Conservation (phyloP, 1,140 invertebrate genomes). For the Samia ricini region DNA sequence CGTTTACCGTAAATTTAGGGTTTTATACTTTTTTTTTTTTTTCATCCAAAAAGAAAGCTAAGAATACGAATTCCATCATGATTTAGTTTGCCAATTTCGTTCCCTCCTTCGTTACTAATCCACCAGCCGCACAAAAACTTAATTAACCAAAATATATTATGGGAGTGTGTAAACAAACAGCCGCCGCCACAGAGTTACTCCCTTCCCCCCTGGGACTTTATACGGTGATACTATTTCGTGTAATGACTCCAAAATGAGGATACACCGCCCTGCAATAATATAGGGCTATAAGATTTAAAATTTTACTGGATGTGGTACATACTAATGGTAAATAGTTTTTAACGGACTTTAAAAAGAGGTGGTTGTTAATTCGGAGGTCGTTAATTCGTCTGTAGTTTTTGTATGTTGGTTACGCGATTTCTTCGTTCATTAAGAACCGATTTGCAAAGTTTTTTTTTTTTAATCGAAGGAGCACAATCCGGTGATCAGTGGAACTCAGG, state of each 20-base stretch:
- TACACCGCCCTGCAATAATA: slow-evolving; percentile 59
- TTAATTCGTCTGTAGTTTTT: too few relatives aligned
- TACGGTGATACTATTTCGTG: slow-evolving; percentile 73
- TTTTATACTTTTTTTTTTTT: too few relatives aligned
- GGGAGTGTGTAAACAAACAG: slow-evolving; percentile 62
- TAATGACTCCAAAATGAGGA: slow-evolving; percentile 76
- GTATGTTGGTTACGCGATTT: too few relatives aligned
- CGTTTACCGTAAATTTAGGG: too few relatives aligned
- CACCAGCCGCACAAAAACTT: slow-evolving; percentile 66
- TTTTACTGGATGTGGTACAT: slow-evolving; percentile 18
- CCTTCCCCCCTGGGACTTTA: slow-evolving; percentile 57
- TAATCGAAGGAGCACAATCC: too few relatives aligned
- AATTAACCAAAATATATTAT: slow-evolving; percentile 74
- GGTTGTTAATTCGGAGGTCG: too few relatives aligned
- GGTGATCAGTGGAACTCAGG: too few relatives aligned
- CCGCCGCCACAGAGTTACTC: slow-evolving; percentile 47
- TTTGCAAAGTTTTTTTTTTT: too few relatives aligned
- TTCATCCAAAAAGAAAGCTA: neutral
- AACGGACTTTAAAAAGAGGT: too few relatives aligned
- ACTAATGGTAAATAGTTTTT: neutral
- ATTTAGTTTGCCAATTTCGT: slow-evolving; percentile 27
- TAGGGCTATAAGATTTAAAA: slow-evolving; percentile 16
- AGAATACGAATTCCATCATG: slow-evolving; percentile 13
- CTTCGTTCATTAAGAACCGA: too few relatives aligned
- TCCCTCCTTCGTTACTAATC: slow-evolving; percentile 38